These are phyloP conservation scores for Eurystomus gularis DNA, from an alignment of 2,113 vertebrate genomes.

Conservation along the genomic window DNA sequence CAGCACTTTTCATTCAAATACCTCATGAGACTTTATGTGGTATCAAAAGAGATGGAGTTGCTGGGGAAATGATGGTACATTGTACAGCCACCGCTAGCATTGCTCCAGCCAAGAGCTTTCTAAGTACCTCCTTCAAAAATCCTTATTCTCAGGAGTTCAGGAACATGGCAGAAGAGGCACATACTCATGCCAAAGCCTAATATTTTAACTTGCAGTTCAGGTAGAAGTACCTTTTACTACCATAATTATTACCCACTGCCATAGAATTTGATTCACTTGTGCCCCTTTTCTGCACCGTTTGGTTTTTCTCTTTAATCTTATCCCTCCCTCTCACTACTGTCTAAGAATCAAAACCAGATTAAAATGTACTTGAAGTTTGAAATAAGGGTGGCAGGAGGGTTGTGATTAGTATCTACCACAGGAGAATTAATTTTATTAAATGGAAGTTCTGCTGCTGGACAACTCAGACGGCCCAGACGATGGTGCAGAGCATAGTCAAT, in stretches of 20 bases:
- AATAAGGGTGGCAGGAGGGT: background rate
- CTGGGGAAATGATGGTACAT: background rate
- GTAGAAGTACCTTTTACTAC: background rate
- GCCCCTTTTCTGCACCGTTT: background rate
- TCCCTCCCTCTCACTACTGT: background rate
- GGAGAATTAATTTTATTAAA: background rate
- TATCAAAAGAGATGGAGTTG: background rate
- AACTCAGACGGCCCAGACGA: background rate
- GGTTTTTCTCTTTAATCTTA: background rate
- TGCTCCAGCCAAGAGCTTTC: background rate
- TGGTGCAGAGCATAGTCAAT: background rate
- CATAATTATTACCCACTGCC: background rate
- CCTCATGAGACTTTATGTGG: background rate
- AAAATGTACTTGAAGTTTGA: background rate
- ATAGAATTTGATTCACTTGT: background rate
- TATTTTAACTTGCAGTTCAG: background rate
- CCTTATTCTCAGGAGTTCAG: background rate
- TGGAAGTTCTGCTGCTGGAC: background rate
- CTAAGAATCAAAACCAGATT: background rate
- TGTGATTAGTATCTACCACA: background rate
- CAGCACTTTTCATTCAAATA: background rate
- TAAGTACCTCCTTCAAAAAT: background rate
- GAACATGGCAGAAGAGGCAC: background rate
- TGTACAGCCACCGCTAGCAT: fast-evolving
- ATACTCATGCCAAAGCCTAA: background rate